Evolutionary conservation across 2,888 invertebrate species (phyloP), one percentile per base, ranked within the genome.

Genomic region (Saturnia japonica): DNA sequence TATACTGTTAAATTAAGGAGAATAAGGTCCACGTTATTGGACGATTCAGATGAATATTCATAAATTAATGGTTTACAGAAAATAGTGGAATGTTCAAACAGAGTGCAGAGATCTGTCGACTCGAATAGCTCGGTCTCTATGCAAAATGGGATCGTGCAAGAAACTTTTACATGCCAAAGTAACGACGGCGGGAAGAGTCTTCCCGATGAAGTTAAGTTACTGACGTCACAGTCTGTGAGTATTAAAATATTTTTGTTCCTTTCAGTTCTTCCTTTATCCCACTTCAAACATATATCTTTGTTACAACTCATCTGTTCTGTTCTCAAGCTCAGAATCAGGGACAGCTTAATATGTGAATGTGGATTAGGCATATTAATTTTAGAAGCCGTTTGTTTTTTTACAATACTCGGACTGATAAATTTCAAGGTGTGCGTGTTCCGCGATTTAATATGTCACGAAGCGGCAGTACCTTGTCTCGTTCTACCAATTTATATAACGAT

Each of bases 11-110:
- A 2, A 6, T 6, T 4, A 34, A 34, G 34, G 2, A 4, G 2
- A 34, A 34, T 34, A 34, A 34, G 6, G 2, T 34, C 6, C 34
- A 6, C 34, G 47, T 47, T 47, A 19, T 47, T 19, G 19, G 47
- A 54, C 12, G 22, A 54, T 28, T 60, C 8, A 60, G 57, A 28
- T 28, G 25, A 25, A 60, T 60, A 28, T 54, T 12, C 0, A 4
- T 22, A 1, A 11, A 54, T 22, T 14, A 11, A 25, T 60, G 57
- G 66, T 73, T 84, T 82, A 1, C 80, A 92, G 91, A 86, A 87
- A 81, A 85, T 91, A 71, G 88, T 91, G 70, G 79, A 84, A 70
- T 93, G 93, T 77, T 76, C 85, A 73, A 82, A 82, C 70, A 76
- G 78, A 71, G 75, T 79, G 42, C 80, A 85, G 67, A 72, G 76